Conservation (phyloP, 1,140 invertebrate species). For the Medauroidea extradentata region DNA sequence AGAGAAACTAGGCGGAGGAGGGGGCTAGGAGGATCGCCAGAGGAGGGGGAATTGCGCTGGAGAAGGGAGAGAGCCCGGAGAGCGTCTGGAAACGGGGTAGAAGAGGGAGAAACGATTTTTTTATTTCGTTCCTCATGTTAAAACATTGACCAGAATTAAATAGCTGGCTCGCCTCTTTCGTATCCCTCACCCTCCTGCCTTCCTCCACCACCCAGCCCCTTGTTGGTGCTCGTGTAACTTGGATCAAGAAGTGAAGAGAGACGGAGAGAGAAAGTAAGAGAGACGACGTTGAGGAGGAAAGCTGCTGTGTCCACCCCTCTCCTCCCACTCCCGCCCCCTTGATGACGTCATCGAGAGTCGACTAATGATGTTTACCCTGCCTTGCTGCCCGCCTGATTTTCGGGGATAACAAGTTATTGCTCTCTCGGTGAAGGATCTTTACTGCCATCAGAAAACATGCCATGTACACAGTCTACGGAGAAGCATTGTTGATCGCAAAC, state of each 20-base stretch:
- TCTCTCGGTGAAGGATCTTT: no score
- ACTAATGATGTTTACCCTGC: no score
- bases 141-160: conserved; percentile 16
- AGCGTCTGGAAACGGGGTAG: conserved; percentile 3
- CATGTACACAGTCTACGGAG: no score
- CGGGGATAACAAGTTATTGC: no score
- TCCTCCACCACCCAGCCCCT: background rate
- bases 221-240: background rate
- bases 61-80: background rate
- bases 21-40: background rate
- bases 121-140: conserved; percentile 13
- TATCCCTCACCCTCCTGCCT: conserved; percentile 1
- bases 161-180: conserved; percentile 2
- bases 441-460: no score
- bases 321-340: background rate
- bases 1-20: no score
- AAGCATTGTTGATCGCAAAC: no score
- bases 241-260: conserved; percentile 6
- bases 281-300: background rate
- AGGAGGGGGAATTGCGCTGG: background rate
- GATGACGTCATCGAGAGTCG: no score
- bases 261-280: background rate
- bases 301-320: background rate
- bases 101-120: conserved; percentile 5
- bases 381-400: no score